phyloP scores from a whole-genome alignment of 2,797 vertebrate genomes.

The Sebastes hubbsi region DNA sequence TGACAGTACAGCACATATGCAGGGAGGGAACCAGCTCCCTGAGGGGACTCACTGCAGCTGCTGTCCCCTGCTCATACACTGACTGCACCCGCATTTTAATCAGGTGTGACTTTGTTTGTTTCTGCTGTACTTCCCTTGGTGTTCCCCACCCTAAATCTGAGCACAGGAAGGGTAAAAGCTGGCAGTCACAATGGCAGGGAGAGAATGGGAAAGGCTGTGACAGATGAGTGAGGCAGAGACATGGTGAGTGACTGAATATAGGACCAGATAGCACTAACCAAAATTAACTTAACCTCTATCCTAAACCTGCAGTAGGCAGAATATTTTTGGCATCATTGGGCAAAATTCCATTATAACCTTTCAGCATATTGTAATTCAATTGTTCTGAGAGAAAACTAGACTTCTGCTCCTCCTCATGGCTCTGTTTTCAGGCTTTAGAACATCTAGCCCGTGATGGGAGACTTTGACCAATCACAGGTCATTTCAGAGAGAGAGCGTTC shows the following conservation, averaged over 20 bases:
- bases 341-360: too few species aligned
- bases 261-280: background rate
- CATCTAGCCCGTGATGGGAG: too few species aligned
- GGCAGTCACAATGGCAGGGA: conserved; percentile 7
- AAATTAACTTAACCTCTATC: background rate
- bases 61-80: conserved; percentile 26
- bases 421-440: too few species aligned
- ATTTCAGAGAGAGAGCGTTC: too few species aligned
- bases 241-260: background rate
- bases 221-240: background rate
- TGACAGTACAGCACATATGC: conserved; percentile 37
- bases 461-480: too few species aligned
- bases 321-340: too few species aligned
- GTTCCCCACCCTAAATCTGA: conserved; percentile 15
- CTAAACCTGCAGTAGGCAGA: too few species aligned
- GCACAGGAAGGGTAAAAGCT: conserved; percentile 18
- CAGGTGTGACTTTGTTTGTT: conserved; percentile 52
- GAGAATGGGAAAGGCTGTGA: background rate
- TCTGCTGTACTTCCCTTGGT: conserved; percentile 27
- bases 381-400: too few species aligned
- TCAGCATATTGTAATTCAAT: too few species aligned
- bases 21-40: conserved; percentile 50
- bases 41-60: conserved; percentile 59
- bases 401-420: too few species aligned
- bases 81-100: conserved; percentile 39